Conservation (phyloP, 2,888 invertebrate genomes). For the Heliconius hortense region DNA sequence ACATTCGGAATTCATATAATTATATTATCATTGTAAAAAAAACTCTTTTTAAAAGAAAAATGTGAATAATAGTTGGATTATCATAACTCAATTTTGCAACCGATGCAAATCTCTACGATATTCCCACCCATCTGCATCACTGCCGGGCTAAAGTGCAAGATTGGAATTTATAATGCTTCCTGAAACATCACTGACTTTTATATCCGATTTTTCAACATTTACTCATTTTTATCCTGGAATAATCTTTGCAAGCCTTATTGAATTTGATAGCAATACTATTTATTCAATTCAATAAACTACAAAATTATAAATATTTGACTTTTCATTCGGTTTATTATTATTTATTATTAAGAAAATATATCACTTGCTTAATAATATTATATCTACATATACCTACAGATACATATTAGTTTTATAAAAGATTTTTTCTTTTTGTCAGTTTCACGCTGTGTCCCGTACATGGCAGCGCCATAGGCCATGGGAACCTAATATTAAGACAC, state of each 20-base stretch:
- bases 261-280: slow-evolving; percentile 8
- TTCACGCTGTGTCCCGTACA: too few species aligned
- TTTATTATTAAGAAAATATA: not conserved
- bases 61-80: slow-evolving; percentile 72
- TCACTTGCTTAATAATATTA: not conserved
- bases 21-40: not conserved
- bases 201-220: slow-evolving; percentile 26
- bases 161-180: slow-evolving; percentile 69
- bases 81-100: slow-evolving; percentile 71
- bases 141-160: slow-evolving; percentile 64
- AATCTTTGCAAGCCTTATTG: slow-evolving; percentile 13
- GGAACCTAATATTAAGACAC: too few species aligned
- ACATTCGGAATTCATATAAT: not conserved
- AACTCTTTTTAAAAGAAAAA: slow-evolving; percentile 40
- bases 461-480: too few species aligned
- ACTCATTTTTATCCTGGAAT: slow-evolving; percentile 2
- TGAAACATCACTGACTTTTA: slow-evolving; percentile 54
- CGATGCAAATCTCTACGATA: slow-evolving; percentile 69
- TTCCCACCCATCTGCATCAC: slow-evolving; percentile 67
- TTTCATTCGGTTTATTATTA: not conserved
- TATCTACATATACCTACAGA: not conserved
- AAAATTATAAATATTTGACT: not conserved
- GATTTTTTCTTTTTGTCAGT: too few species aligned
- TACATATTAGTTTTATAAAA: not conserved
- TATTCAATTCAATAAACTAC: not conserved